Conservation (phyloP, 2,113 vertebrate genomes). For the Percopsis transmontana region DNA sequence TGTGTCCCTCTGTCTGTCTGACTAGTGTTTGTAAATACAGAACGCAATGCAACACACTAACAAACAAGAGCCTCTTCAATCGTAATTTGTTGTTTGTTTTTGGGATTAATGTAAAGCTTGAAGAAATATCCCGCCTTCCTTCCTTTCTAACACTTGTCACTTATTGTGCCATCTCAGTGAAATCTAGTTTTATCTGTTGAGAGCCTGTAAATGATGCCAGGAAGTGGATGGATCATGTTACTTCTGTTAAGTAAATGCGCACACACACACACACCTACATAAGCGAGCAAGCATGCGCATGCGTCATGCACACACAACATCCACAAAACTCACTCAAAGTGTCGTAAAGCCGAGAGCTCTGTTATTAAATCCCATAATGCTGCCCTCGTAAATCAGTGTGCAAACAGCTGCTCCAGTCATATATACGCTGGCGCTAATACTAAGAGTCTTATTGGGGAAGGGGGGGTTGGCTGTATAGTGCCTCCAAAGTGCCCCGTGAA, state of each 20-base stretch:
- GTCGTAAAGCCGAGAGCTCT: slow-evolving; percentile 55
- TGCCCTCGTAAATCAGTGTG: slow-evolving; percentile 55
- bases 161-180: slow-evolving; percentile 48
- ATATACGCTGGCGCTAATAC: slow-evolving; percentile 15
- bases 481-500: not conserved
- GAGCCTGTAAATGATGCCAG: slow-evolving; percentile 43
- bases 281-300: not conserved
- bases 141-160: slow-evolving; percentile 52
- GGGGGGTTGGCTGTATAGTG: no score
- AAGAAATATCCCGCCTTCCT: slow-evolving; percentile 40
- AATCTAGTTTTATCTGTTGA: slow-evolving; percentile 20
- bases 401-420: slow-evolving; percentile 43
- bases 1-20: not conserved
- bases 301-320: slow-evolving; percentile 38
- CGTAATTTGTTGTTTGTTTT: no score
- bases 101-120: slow-evolving; percentile 61
- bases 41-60: no score
- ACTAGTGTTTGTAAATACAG: no score
- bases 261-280: not conserved
- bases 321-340: slow-evolving; percentile 38
- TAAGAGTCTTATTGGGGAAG: not conserved
- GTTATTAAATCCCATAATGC: slow-evolving; percentile 62
- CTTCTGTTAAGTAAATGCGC: slow-evolving; percentile 39
- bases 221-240: slow-evolving; percentile 49
- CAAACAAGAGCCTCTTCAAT: not conserved